Conservation (phyloP, 2,113 vertebrate genomes). For the Heptranchias perlo region DNA sequence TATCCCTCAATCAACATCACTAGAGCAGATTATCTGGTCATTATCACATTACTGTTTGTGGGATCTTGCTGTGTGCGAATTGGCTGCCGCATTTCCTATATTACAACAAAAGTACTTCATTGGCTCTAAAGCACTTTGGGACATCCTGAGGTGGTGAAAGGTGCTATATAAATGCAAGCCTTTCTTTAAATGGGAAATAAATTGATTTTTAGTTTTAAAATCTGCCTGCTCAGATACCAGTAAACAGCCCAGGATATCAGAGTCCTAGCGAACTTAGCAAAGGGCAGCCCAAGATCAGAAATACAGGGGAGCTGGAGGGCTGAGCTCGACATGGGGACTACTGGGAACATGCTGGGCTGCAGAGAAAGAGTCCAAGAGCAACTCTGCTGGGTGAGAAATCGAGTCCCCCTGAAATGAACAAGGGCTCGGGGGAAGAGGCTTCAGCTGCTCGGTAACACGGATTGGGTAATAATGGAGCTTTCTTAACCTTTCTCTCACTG, state of each 20-base stretch:
- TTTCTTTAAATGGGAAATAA: background rate
- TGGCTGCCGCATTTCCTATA: background rate
- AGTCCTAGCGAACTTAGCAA: background rate
- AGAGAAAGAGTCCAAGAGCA: background rate
- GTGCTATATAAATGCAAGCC: background rate
- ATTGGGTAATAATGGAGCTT: background rate
- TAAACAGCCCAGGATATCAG: background rate
- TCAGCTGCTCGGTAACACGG: background rate
- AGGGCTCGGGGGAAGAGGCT: no score
- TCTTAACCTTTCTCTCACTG: background rate
- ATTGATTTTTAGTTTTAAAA: background rate
- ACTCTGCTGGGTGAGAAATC: background rate
- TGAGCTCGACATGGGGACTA: background rate
- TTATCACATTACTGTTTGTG: background rate
- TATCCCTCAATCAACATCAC: background rate
- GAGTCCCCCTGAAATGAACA: background rate
- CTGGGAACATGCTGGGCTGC: background rate
- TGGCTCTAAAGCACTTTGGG: background rate
- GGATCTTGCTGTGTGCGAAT: background rate
- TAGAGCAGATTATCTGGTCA: background rate
- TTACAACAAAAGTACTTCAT: background rate
- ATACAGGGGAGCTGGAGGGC: background rate
- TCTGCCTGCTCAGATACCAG: background rate
- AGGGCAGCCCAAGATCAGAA: background rate
- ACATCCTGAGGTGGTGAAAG: background rate